These are phyloP conservation scores for Ectropis grisescens DNA, from an alignment of 1,140 invertebrate genomes.

Conservation along the genomic window DNA sequence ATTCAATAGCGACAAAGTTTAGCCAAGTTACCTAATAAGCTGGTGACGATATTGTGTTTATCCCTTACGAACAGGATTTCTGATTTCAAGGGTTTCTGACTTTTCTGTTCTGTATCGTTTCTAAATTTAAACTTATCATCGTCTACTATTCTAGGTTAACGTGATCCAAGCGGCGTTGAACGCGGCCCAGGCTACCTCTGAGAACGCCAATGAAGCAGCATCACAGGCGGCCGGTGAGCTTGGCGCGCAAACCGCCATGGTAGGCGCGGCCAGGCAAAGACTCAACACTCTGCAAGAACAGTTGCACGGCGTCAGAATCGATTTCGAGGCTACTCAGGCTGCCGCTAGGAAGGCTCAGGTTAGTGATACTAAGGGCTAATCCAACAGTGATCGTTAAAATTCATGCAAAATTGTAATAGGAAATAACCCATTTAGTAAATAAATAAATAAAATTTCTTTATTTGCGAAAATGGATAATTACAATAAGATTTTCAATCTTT, in stretches of 20 bases:
- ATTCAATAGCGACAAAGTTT: too few species aligned
- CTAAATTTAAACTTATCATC: too few species aligned
- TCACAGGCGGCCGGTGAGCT: slow-evolving; percentile 76
- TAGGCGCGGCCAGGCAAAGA: slow-evolving; percentile 75
- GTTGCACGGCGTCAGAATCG: slow-evolving; percentile 74
- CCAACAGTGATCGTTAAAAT: not conserved
- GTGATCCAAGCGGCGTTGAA: slow-evolving; percentile 77
- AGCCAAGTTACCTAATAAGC: too few species aligned
- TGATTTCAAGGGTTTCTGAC: too few species aligned
- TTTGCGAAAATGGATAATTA: too few species aligned
- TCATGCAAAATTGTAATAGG: not conserved
- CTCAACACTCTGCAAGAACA: slow-evolving; percentile 74
- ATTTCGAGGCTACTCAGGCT: slow-evolving; percentile 76
- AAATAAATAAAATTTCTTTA: too few species aligned
- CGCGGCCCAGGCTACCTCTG: slow-evolving; percentile 76
- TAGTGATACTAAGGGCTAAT: not conserved
- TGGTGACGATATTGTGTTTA: too few species aligned
- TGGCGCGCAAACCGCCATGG: slow-evolving; percentile 79
- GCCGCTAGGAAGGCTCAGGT: slow-evolving; percentile 75
- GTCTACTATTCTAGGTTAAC: too few species aligned
- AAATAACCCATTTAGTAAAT: not conserved
- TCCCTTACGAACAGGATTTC: too few species aligned
- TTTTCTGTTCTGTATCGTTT: too few species aligned
- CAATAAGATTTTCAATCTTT: too few species aligned
- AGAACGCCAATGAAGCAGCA: slow-evolving; percentile 76